Conservation (phyloP, 2,113 vertebrate genomes). For the Nycticorax nycticorax region DNA sequence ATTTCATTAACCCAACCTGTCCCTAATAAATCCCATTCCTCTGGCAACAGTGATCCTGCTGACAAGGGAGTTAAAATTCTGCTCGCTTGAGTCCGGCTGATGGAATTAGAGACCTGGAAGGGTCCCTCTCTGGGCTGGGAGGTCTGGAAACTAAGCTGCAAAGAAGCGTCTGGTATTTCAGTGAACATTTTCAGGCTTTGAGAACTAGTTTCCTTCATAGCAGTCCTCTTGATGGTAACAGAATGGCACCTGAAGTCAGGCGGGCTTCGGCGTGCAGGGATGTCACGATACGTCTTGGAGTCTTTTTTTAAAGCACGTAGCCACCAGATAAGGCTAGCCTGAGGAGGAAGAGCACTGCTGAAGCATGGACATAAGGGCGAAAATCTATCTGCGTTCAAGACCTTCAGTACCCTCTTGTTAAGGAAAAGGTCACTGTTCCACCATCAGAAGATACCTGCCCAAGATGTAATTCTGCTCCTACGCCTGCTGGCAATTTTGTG, state of each 20-base stretch:
- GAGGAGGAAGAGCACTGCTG: neutral
- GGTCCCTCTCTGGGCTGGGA: neutral
- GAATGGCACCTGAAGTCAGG: neutral
- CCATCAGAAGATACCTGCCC: neutral
- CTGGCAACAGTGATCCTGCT: neutral
- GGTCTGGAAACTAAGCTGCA: neutral
- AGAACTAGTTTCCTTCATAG: neutral
- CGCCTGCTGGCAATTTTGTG: neutral
- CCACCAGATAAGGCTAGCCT: neutral
- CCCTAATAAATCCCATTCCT: neutral
- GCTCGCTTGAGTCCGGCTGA: neutral
- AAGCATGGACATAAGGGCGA: neutral
- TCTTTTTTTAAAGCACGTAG: neutral
- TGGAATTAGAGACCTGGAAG: neutral
- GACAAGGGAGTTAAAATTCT: neutral
- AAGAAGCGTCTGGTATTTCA: neutral
- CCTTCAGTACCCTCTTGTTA: neutral
- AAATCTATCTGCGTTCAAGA: neutral
- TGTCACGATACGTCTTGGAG: neutral
- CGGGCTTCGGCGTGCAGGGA: fast-evolving
- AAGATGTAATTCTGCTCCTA: neutral
- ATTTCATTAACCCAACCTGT: neutral
- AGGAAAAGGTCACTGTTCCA: neutral
- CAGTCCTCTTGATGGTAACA: no score
- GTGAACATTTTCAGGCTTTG: neutral